Conservation (phyloP, 2,113 vertebrate genomes). For the Paraplagusia blochii region DNA sequence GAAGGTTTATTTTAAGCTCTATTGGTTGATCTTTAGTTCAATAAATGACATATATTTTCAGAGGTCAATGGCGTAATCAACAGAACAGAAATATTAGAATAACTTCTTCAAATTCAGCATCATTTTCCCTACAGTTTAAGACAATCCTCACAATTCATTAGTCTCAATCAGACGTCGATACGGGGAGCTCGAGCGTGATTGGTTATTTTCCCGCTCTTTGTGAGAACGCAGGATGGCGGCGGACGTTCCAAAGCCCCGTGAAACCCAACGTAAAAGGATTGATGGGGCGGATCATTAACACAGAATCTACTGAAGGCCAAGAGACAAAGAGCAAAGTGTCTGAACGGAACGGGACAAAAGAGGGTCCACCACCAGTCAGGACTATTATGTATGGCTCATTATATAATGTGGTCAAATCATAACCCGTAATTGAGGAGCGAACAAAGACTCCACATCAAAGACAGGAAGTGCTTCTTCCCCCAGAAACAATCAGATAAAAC, state of each 20-base stretch:
- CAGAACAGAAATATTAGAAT: too few species aligned
- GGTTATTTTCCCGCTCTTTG: slow-evolving; percentile 6
- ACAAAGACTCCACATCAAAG: background rate
- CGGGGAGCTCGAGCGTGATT: slow-evolving; percentile 1
- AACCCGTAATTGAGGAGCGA: background rate
- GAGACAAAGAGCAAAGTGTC: slow-evolving; percentile 15
- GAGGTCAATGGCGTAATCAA: too few species aligned
- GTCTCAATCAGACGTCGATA: slow-evolving; percentile 4
- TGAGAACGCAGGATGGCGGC: slow-evolving; percentile 6
- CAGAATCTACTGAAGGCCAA: slow-evolving; percentile 6
- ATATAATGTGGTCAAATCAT: slow-evolving; percentile 19
- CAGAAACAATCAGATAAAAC: slow-evolving; percentile 34
- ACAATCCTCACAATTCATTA: slow-evolving; percentile 4
- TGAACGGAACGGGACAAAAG: slow-evolving; percentile 8
- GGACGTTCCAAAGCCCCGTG: background rate
- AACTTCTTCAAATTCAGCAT: too few species aligned
- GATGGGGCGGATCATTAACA: slow-evolving; percentile 14
- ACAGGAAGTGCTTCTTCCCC: slow-evolving; percentile 1
- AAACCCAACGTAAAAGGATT: background rate
- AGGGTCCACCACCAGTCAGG: background rate
- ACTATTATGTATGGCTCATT: slow-evolving; percentile 15
- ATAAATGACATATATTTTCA: too few species aligned
- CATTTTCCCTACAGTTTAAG: background rate
- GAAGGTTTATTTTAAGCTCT: too few species aligned
- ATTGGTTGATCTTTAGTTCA: too few species aligned